Base-by-base conservation (phyloP, 2,888 invertebrate genomes). In the Eulithis prunata region DNA sequence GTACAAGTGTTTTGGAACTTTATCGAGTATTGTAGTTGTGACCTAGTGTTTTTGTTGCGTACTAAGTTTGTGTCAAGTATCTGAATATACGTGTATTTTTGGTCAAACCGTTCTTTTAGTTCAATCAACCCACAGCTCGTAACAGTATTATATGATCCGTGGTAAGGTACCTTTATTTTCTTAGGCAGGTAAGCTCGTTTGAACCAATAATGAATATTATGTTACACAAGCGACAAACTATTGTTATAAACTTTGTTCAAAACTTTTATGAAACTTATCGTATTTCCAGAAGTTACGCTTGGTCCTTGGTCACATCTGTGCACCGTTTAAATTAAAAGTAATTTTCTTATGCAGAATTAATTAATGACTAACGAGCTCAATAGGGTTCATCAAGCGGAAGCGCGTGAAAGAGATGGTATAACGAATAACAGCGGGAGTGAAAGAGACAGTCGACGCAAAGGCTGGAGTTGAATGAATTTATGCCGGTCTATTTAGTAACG, bases 331-430 rank as follows among this genome's bases (percentile, higher is more conserved):
- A 93, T 91, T 92, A 91, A 91, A 91, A 91, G 85, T 90, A 91
- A 91, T 91, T 93, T 92, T 91, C 92, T 91, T 93, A 91, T 91
- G 92, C 92, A 90, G 92, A 91, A 91, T 92, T 91, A 92, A 93
- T 92, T 91, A 93, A 92, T 92, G 90, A 91, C 91, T 92, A 93
- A 92, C 92, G 90, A 93, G 92, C 92, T 90, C 90, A 91, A 91
- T 92, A 90, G 92, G 89, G 90, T 91, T 90, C 91, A 88, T 93
- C 90, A 91, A 82, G 92, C 91, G 92, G 92, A 91, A 91, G 90
- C 87, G 86, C 71, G 75, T 54, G 78, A 89, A 62, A 51, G 83
- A 73, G 87, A 88, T 64, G 68, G 66, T 63, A 45, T 14, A 59
- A 84, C 78, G 46, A 57, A 43, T 71, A 69, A 47, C 46, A 55